Evolutionary conservation across 1,140 invertebrate genomes (phyloP).

Genomic region (Orius laevigatus): DNA sequence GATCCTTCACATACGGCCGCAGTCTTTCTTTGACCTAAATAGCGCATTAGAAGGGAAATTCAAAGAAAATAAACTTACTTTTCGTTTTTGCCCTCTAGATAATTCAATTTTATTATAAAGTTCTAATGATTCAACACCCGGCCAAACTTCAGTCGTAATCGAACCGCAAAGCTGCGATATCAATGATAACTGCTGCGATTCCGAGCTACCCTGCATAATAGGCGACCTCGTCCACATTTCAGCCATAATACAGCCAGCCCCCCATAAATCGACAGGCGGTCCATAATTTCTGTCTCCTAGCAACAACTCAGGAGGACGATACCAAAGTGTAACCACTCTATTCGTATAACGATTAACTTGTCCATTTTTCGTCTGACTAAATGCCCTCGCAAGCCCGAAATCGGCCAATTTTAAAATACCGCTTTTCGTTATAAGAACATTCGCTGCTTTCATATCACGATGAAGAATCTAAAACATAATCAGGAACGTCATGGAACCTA

Average conservation of each 20-base stretch:
- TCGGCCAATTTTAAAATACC: slow-evolving; percentile 89
- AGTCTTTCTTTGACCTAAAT: slow-evolving; percentile 66
- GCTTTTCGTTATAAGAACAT: slow-evolving; percentile 93
- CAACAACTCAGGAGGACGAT: slow-evolving; percentile 77
- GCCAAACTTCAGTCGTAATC: slow-evolving; percentile 87
- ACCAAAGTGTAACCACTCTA: slow-evolving; percentile 95
- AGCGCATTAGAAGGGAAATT: not conserved
- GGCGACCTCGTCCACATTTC: slow-evolving; percentile 93
- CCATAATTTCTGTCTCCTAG: slow-evolving; percentile 91
- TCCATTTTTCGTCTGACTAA: slow-evolving; percentile 74
- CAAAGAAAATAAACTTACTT: slow-evolving; percentile 33
- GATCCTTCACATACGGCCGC: slow-evolving; percentile 83
- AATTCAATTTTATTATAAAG: slow-evolving; percentile 84
- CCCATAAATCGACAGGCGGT: slow-evolving; percentile 95
- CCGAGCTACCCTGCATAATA: slow-evolving; percentile 65
- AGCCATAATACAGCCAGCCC: slow-evolving; percentile 97
- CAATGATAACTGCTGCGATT: slow-evolving; percentile 88
- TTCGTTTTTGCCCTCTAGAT: slow-evolving; percentile 78
- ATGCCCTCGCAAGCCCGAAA: slow-evolving; percentile 81
- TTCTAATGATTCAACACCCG: slow-evolving; percentile 83
- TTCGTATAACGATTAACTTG: slow-evolving; percentile 86
- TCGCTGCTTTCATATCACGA: slow-evolving; percentile 98
- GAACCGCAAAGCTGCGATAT: slow-evolving; percentile 95
- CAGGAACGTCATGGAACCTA: too few relatives aligned
- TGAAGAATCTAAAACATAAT: slow-evolving; percentile 51